phyloP scores from a whole-genome alignment of 37 sponge, comb jelly and placozoan genomes.

The Oscarella lobularis region DNA sequence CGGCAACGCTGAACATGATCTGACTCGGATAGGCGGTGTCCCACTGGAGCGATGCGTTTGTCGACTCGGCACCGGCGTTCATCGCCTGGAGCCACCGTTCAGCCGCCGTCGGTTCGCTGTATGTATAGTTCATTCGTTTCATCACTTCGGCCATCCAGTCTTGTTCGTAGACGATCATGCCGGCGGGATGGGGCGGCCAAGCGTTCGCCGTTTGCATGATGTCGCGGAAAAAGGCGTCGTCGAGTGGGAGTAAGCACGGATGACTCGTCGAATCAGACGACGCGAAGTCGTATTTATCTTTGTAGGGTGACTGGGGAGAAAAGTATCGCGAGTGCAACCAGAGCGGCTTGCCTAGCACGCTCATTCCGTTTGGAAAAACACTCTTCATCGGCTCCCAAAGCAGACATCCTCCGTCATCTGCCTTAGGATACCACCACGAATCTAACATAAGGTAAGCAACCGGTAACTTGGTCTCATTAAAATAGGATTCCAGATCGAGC shows the following conservation, averaged over 20 bases:
- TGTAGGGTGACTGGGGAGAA: neutral
- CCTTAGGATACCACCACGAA: conserved; percentile 2
- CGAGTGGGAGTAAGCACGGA: neutral
- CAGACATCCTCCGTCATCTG: neutral
- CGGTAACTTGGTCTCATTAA: neutral
- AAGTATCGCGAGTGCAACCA: neutral
- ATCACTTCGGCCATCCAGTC: neutral
- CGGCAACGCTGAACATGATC: neutral
- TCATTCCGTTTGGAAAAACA: neutral
- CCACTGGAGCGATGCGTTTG: neutral
- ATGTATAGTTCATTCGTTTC: neutral
- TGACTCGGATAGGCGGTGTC: neutral
- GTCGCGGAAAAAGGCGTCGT: neutral
- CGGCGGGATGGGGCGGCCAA: neutral
- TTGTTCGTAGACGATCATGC: neutral
- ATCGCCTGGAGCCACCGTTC: neutral
- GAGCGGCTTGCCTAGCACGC: neutral
- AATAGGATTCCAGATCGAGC: neutral
- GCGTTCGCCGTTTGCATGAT: neutral
- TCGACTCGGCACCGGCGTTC: neutral
- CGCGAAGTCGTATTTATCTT: neutral
- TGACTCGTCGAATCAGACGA: neutral
- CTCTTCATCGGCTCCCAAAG: neutral
- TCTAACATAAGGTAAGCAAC: neutral
- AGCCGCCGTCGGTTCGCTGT: neutral